phyloP scores from a whole-genome alignment of 2,888 invertebrate genomes.

The Mantis religiosa region DNA sequence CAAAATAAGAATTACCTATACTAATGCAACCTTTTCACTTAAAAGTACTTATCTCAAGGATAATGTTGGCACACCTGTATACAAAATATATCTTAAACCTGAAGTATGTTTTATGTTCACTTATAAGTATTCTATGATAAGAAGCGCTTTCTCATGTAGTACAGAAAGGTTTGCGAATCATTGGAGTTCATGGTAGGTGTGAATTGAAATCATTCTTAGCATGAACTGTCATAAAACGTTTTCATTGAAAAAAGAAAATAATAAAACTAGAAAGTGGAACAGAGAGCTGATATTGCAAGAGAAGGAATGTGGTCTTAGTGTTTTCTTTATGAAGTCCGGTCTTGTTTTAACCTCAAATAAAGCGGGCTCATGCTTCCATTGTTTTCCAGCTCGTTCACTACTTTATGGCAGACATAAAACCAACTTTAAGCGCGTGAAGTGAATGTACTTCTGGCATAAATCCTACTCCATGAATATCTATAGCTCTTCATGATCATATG shows the following conservation, averaged over 20 bases:
- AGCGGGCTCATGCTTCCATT: background rate
- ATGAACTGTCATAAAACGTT: background rate
- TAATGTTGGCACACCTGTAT: too few relatives aligned
- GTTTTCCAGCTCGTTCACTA: background rate
- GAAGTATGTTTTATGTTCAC: too few relatives aligned
- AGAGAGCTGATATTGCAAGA: background rate
- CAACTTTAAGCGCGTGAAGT: background rate
- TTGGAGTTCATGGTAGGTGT: too few relatives aligned
- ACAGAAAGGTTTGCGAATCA: too few relatives aligned
- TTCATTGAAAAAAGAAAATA: too few relatives aligned
- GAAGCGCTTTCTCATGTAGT: too few relatives aligned
- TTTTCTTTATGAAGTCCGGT: background rate
- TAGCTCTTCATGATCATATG: background rate
- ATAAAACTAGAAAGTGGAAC: background rate
- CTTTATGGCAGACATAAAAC: background rate
- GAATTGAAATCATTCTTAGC: background rate
- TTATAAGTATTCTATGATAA: too few relatives aligned
- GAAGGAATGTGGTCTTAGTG: background rate
- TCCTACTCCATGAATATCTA: background rate
- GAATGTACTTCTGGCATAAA: background rate
- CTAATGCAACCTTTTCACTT: too few relatives aligned
- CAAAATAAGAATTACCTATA: too few relatives aligned
- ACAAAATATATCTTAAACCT: too few relatives aligned
- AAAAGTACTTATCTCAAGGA: too few relatives aligned
- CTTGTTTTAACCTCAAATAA: background rate